Conservation (phyloP, 2,113 vertebrate genomes). For the Pomatostomus ruficeps region DNA sequence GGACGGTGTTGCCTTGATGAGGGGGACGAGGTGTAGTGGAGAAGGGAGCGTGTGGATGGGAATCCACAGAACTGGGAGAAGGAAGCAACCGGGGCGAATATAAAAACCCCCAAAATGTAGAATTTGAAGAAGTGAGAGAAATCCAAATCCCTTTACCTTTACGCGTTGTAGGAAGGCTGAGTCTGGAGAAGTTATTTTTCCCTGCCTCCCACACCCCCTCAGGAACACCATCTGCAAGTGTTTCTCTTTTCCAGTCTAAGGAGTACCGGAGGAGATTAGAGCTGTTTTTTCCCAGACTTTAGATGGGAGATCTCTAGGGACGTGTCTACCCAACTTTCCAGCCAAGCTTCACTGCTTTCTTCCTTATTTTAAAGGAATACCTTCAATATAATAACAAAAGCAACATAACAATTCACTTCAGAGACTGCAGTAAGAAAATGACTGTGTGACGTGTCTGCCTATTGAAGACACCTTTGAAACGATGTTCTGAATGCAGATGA, state of each 20-base stretch:
- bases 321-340: background rate
- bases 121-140: background rate
- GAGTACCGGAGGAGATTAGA: background rate
- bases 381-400: background rate
- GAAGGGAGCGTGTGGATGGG: background rate
- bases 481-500: background rate
- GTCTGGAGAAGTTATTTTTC: background rate
- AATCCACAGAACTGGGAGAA: background rate
- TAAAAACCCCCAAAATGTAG: background rate
- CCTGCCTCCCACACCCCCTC: background rate
- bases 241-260: background rate
- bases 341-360: background rate
- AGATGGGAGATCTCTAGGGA: background rate
- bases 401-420: background rate
- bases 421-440: background rate
- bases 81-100: background rate
- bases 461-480: background rate
- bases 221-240: constrained; percentile 27
- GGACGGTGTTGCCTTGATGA: background rate
- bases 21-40: background rate
- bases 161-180: background rate
- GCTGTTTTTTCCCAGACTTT: background rate
- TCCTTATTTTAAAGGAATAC: background rate
- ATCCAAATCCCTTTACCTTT: background rate
- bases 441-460: background rate